Percentiles rank a stretch among this genome's conserved stretches.
These are phyloP conservation scores for Berghia stephanieae DNA, from an alignment of 1,140 invertebrate genomes.

Conservation along the genomic window DNA sequence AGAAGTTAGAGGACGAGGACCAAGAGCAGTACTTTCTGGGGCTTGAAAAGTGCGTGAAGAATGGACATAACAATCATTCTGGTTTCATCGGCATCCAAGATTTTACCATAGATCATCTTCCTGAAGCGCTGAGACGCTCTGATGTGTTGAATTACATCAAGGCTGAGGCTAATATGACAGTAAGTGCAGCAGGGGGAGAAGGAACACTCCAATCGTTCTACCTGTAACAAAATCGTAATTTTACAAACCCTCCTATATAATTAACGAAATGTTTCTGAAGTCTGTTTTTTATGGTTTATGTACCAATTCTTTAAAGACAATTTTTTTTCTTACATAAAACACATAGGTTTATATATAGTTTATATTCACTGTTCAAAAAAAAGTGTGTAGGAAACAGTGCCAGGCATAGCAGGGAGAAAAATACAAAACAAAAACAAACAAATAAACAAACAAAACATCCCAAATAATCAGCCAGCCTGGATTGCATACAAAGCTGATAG, in stretches of 20 bases:
- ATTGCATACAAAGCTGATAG: too few species aligned
- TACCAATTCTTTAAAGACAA: not conserved
- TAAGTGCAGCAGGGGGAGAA: not conserved
- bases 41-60: slow-evolving; percentile 9
- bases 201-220: not conserved
- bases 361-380: too few species aligned
- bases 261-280: not conserved
- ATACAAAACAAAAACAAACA: too few species aligned
- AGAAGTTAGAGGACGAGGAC: not conserved
- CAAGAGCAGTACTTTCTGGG: not conserved
- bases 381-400: too few species aligned
- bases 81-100: slow-evolving; percentile 1
- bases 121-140: not conserved
- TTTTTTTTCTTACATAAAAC: not conserved
- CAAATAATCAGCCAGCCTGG: too few species aligned
- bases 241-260: too few species aligned
- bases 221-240: not conserved
- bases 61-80: slow-evolving; percentile 19
- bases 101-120: not conserved
- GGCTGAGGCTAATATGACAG: slow-evolving; percentile 17
- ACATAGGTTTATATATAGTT: not conserved
- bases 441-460: too few species aligned
- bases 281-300: not conserved
- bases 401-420: too few species aligned
- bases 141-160: slow-evolving; percentile 6